Conservation (phyloP, 92 coral and sea anemone genomes). For the Isaurus tuberculatus region DNA sequence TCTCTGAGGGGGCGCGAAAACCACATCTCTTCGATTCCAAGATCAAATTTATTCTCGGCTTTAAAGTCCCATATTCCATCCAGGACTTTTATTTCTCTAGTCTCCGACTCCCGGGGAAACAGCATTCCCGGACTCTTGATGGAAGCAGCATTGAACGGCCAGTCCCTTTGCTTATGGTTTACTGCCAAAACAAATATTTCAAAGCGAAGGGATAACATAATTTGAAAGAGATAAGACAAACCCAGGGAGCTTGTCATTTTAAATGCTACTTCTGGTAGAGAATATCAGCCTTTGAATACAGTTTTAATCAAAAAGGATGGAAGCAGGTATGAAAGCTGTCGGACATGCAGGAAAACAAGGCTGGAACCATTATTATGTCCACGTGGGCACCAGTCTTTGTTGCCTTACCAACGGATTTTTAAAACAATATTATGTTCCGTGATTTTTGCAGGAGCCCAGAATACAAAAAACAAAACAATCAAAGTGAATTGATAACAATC, state of each 20-base stretch:
- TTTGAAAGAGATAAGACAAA: neutral
- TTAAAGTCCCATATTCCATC: conserved; percentile 89
- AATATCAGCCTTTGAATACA: neutral
- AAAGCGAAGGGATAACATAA: neutral
- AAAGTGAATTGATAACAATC: no score
- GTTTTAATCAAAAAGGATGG: neutral
- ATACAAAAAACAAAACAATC: no score
- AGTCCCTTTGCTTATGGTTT: neutral
- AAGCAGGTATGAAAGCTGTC: conserved; percentile 19
- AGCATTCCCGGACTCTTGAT: conserved; percentile 57
- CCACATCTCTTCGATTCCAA: conserved; percentile 81
- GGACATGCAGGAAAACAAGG: conserved; percentile 11
- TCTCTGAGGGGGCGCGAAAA: conserved; percentile 65
- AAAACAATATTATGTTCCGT: neutral
- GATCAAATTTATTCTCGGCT: conserved; percentile 58
- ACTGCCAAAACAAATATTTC: conserved; percentile 1
- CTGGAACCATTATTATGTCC: conserved; percentile 31
- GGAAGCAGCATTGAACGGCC: conserved; percentile 4
- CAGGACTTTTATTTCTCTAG: conserved; percentile 75
- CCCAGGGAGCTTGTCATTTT: neutral
- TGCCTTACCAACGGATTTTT: conserved; percentile 9
- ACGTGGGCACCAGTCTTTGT: conserved; percentile 45
- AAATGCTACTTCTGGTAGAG: no score
- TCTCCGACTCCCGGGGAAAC: conserved; percentile 83
- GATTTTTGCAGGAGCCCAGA: no score